These are phyloP conservation scores for Aptenodytes forsteri DNA, from an alignment of 2,113 vertebrate species.

Conservation along the genomic window DNA sequence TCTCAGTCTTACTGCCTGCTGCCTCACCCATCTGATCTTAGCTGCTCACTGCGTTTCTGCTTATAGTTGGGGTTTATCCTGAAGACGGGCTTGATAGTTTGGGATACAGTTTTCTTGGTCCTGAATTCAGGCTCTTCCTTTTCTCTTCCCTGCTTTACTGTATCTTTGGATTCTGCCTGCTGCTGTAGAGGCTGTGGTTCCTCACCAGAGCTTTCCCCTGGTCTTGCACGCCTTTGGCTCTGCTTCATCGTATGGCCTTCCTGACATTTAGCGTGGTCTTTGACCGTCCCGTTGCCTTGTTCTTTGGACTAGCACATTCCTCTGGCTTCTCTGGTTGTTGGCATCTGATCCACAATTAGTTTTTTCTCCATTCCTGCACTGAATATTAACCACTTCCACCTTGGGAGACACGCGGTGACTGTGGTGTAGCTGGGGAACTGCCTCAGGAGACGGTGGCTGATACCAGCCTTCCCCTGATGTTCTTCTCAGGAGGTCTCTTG, in stretches of 20 bases:
- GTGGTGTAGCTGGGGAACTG: background rate
- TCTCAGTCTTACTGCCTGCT: background rate
- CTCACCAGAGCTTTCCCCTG: too few relatives aligned
- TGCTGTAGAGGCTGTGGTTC: background rate
- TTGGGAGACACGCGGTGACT: accelerated
- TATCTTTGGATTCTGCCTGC: background rate
- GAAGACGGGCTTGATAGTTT: accelerated
- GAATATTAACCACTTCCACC: background rate
- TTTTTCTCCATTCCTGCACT: background rate
- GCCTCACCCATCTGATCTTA: background rate
- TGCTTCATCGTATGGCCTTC: accelerated
- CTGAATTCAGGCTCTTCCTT: background rate
- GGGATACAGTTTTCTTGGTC: accelerated
- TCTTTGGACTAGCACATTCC: background rate
- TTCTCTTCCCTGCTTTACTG: background rate
- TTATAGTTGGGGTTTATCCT: background rate
- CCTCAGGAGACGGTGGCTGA: background rate
- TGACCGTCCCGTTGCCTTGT: accelerated
- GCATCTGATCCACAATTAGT: accelerated
- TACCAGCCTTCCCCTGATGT: accelerated
- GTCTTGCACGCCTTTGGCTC: background rate
- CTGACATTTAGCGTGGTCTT: background rate
- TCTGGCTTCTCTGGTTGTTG: background rate
- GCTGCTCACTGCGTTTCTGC: background rate
- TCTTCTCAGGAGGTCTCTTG: background rate